Base-by-base conservation (phyloP, 2,888 invertebrate species). In the Oxytorus armatus region DNA sequence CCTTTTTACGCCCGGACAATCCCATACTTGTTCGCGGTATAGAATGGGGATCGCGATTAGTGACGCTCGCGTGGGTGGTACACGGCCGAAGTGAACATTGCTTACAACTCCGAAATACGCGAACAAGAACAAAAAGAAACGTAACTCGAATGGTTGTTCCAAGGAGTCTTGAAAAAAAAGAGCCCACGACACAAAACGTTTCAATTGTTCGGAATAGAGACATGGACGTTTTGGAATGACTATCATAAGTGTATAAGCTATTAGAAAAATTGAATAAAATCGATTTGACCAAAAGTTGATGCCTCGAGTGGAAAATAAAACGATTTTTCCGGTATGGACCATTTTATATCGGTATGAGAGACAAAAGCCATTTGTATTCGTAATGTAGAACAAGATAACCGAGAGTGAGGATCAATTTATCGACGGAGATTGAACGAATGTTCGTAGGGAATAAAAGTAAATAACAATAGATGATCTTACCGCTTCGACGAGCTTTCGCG, bases 341-440 rank as follows among this genome's bases (percentile, higher is more conserved):
- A n/a, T n/a, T n/a, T n/a, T n/a, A 14, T 47, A 47, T 47, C 5
- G 14, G 16, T 47, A 16, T 16, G 44, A 47, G 44, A 47, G 44
- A 14, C 4, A 8, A 36, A 47, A n/a, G n/a, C 4, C 5, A 47
- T 47, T 47, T 16, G 4, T 47, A 4, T 16, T 5, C 44, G 16
- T 16, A 8, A 8, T 51, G 16, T 5, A 11, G 18, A 29, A 16
- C 10, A 63, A 5, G 16, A 63, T 29, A 11, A 10, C 10, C 4
- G 18, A 16, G 44, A 16, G 18, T 14, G 14, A 11, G 7, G 14
- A 47, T 11, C 3, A 16, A 5, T 11, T 3, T 29, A 18, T 21
- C 36, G 21, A 36, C 7, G 66, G 42, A 53, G 53, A 23, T 53
- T 53, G 68, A 68, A 8, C 23, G 14, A 53, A 23, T 21, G 53